These are phyloP conservation scores for Smittia aterrima DNA, from an alignment of 2,888 invertebrate genomes.

Conservation along the genomic window DNA sequence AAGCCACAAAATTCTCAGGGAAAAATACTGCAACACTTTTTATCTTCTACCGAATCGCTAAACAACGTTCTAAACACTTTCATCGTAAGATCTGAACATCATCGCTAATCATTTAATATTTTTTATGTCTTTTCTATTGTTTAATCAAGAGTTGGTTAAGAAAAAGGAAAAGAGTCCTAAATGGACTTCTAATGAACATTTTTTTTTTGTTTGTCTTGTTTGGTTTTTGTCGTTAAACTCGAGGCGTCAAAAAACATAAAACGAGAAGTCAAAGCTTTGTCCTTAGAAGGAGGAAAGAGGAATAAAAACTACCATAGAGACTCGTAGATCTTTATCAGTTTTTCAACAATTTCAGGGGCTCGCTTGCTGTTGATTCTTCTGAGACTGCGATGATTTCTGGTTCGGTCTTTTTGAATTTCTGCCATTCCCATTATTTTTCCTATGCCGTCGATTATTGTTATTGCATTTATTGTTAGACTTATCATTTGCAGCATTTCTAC, in stretches of 20 bases:
- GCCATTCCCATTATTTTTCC: not conserved
- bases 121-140: not conserved
- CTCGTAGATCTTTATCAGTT: constrained; percentile 15
- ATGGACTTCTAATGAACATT: too few relatives aligned
- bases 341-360: not conserved
- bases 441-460: constrained; percentile 29
- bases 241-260: not conserved
- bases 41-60: too few relatives aligned
- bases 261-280: not conserved
- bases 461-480: constrained; percentile 34
- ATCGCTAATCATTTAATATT: not conserved
- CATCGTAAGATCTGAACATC: not conserved
- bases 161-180: too few relatives aligned
- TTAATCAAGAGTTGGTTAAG: not conserved
- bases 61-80: not conserved
- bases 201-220: not conserved
- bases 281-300: not conserved
- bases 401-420: not conserved
- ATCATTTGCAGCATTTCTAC: constrained; percentile 28
- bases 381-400: constrained; percentile 20
- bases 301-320: constrained; percentile 22
- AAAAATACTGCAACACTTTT: too few relatives aligned
- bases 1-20: too few relatives aligned
- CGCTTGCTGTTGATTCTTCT: constrained; percentile 4
- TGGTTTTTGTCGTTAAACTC: not conserved